Base-by-base conservation (phyloP, 2,888 invertebrate species). In the Amiota mariae region DNA sequence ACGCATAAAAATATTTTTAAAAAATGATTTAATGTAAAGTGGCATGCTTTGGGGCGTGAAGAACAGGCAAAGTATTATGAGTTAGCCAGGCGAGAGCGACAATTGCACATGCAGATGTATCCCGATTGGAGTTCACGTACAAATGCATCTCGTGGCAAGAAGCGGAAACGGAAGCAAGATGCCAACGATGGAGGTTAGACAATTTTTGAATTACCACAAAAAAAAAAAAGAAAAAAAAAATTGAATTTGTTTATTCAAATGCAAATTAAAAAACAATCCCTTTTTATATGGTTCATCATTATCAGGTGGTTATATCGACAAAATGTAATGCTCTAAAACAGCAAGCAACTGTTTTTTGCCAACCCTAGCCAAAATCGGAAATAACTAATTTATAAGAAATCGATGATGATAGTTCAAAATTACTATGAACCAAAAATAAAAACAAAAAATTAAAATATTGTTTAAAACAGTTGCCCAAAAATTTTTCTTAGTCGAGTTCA, bases 11-110 rank as follows among this genome's bases (percentile, higher is more conserved):
- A 70, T 57, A 59, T 11, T 54, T 54, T 11, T n/a, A 24, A 54
- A 71, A 36, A 36, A 24, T 24, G 3, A 24, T 24, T 1, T 2
- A 68, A 59, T 48, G 48, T 48, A 75, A 81, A 98, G 98, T 99
- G 99, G 99, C 99, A 99, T 94, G 97, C 98, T 91, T 94, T 99
- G 93, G 97, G 97, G 92, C 95, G 98, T 92, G 97, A 97, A 92
- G 98, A 99, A 93, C 98, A 99, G 93, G 96, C 97, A 92, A 98
- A 98, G 93, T 98, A 99, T 95, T 98, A 98, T 94, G 98, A 98
- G 92, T 94, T 98, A 95, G 98, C 98, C 90, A 94, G 97, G 91
- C 95, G 97, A 92, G 98, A 98, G 93, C 95, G 98, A 92, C 98
- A 98, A 93, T 95, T 97, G 91, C 99, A 99, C 93, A 96, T 97